A percentile compares a stretch with the other conserved stretches of the same genome.
Conservation (phyloP, 2,113 vertebrate species). For the Mesitornis unicolor region DNA sequence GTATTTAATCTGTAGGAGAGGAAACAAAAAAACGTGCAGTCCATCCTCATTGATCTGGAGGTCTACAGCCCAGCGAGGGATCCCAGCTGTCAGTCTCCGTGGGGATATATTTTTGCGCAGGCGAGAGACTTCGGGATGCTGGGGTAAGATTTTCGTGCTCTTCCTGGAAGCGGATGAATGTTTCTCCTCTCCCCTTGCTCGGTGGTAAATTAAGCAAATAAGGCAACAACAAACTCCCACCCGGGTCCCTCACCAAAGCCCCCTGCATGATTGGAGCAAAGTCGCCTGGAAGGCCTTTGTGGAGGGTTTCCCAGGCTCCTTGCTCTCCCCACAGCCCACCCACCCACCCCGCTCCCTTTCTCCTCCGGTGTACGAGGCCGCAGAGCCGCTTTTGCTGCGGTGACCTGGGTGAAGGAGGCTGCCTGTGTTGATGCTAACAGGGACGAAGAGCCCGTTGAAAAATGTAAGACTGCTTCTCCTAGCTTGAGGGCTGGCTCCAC, state of each 20-base stretch:
- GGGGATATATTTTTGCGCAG: slow-evolving; percentile 16
- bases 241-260: background rate
- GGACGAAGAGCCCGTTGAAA: background rate
- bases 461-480: background rate
- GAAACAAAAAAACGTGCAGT: background rate
- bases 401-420: background rate
- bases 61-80: slow-evolving; percentile 33
- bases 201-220: background rate
- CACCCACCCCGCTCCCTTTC: background rate
- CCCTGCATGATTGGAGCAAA: background rate
- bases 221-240: background rate
- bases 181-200: background rate
- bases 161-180: background rate
- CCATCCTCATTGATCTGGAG: background rate
- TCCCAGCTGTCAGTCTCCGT: slow-evolving; percentile 18
- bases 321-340: background rate
- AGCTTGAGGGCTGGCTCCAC: background rate
- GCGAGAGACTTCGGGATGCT: slow-evolving; percentile 38
- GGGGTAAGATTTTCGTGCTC: slow-evolving; percentile 63
- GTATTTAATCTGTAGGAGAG: background rate
- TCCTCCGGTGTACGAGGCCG: background rate
- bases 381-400: background rate
- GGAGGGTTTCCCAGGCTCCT: background rate
- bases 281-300: background rate
- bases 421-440: background rate